A percentile compares a stretch with the other conserved stretches of the same genome.
These are phyloP conservation scores for Ormyrus nitidulus DNA, from an alignment of 2,888 invertebrate species.

Conservation along the genomic window DNA sequence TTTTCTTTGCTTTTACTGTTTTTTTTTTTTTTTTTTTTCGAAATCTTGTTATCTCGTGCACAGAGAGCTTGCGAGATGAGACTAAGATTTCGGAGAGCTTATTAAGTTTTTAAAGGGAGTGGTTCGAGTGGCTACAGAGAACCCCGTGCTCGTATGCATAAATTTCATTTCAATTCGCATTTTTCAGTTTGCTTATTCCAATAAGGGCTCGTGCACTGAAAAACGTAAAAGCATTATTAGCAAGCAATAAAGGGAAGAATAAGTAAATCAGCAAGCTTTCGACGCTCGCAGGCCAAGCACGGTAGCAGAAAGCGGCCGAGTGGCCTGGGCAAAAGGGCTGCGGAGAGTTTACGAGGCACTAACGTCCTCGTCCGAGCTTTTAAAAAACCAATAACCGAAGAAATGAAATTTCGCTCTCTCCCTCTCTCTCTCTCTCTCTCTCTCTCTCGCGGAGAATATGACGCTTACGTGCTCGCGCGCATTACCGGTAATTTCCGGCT, in stretches of 20 bases:
- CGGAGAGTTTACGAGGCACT: conserved; percentile 30
- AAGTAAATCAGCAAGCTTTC: neutral
- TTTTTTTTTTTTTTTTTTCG: too few relatives aligned
- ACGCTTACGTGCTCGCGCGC: neutral
- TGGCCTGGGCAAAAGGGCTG: neutral
- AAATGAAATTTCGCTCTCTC: conserved; percentile 30
- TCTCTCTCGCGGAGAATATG: neutral
- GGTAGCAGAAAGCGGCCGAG: neutral
- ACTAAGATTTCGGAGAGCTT: too few relatives aligned
- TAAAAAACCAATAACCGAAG: conserved; percentile 40
- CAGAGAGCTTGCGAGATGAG: too few relatives aligned
- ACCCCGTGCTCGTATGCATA: too few relatives aligned
- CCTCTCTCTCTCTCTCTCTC: neutral
- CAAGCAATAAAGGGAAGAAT: neutral
- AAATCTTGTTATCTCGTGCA: too few relatives aligned
- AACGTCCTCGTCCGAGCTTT: conserved; percentile 29
- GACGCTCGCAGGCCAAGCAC: neutral
- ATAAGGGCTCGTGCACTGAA: neutral
- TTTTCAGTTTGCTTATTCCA: neutral
- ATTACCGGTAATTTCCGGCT: conserved; percentile 49
- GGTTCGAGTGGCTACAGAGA: too few relatives aligned
- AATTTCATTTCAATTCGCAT: too few relatives aligned
- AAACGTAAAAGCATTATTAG: neutral
- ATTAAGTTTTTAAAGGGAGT: too few relatives aligned
- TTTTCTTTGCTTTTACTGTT: too few relatives aligned